Evolutionary conservation across 2,888 invertebrate species (phyloP).

Genomic region (Orthosia gracilis): DNA sequence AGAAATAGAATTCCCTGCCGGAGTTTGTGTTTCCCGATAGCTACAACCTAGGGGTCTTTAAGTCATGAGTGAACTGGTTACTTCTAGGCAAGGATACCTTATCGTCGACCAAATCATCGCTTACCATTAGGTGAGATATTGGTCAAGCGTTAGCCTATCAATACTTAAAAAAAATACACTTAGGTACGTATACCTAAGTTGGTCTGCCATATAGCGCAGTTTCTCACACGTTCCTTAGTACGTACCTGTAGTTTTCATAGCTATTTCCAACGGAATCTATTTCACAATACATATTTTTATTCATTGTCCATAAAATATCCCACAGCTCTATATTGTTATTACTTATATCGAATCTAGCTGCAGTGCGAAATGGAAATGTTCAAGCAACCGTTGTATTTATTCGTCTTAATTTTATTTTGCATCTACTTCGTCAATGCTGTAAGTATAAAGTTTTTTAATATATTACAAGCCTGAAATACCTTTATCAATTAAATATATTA

Average conservation of each 20-base stretch:
- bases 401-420: constrained; percentile 48
- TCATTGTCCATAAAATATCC: constrained; percentile 41
- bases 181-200: no score
- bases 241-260: constrained; percentile 20
- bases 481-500: not conserved
- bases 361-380: constrained; percentile 39
- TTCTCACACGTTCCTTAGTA: not conserved
- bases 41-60: no score
- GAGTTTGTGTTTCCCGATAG: no score
- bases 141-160: no score
- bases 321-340: constrained; percentile 10
- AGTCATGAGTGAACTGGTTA: no score
- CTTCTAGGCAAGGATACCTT: no score
- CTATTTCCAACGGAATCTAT: constrained; percentile 29
- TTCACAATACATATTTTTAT: constrained; percentile 38
- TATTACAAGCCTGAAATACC: not conserved
- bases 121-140: no score
- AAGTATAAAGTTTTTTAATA: constrained; percentile 64
- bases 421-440: constrained; percentile 72
- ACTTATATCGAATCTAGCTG: constrained; percentile 6
- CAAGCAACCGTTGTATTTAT: constrained; percentile 42
- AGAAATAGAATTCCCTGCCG: no score
- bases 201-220: no score
- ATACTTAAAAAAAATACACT: no score
- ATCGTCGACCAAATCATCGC: no score